Percentiles rank a stretch among this genome's conserved stretches.
Evolutionary conservation across 2,888 invertebrate genomes (phyloP).

Genomic region (Cataglyphis livida): DNA sequence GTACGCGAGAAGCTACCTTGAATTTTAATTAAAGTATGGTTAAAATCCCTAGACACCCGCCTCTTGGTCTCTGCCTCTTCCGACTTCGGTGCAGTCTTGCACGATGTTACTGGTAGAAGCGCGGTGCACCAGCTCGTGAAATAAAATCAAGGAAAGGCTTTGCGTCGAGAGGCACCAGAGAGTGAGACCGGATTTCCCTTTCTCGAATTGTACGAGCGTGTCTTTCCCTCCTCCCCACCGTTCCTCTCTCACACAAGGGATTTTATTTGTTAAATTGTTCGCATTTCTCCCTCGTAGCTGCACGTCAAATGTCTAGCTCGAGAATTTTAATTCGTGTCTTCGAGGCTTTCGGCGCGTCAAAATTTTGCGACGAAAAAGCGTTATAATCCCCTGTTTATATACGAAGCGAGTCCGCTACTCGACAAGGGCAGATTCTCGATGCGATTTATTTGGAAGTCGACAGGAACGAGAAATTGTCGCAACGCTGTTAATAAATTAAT

Average conservation of each 20-base stretch:
- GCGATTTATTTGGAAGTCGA: neutral
- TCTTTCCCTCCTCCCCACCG: neutral
- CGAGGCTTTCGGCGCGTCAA: neutral
- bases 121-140: constrained; percentile 45
- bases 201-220: constrained; percentile 28
- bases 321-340: constrained; percentile 45
- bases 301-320: constrained; percentile 27
- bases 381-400: constrained; percentile 10
- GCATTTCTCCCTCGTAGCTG: constrained; percentile 23
- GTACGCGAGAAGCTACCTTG: constrained; percentile 31
- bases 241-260: neutral
- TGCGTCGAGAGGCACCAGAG: constrained; percentile 28
- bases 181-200: constrained; percentile 44
- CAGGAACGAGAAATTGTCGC: neutral
- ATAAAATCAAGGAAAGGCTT: constrained; percentile 51
- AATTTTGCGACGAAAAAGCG: constrained; percentile 12
- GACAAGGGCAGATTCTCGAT: neutral
- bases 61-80: neutral
- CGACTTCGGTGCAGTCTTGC: constrained; percentile 27
- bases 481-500: neutral
- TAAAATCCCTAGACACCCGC: constrained; percentile 38
- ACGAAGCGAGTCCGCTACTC: neutral
- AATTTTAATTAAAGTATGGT: constrained; percentile 56
- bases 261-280: constrained; percentile 50
- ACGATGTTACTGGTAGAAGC: constrained; percentile 17